A percentile compares a stretch with the other conserved stretches of the same genome.
These are phyloP conservation scores for Drosophila pectinifera DNA, from an alignment of 1,140 invertebrate species.

Conservation along the genomic window DNA sequence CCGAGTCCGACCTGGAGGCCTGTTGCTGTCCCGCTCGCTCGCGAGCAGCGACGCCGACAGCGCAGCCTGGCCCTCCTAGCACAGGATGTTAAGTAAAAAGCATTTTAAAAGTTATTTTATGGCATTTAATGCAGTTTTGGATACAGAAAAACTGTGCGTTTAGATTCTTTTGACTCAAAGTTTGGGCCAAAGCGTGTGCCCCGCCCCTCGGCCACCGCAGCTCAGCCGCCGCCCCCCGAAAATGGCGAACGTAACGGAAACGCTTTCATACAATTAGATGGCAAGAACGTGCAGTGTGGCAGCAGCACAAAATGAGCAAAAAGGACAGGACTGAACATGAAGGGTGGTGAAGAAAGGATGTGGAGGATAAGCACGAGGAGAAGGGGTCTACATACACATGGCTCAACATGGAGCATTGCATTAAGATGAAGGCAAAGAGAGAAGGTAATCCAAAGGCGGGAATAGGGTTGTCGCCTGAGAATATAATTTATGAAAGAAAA, in stretches of 20 bases:
- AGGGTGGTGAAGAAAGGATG: background rate
- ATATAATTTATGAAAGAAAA: background rate
- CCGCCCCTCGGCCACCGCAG: background rate
- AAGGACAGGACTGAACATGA: background rate
- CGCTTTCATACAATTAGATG: slow-evolving; percentile 82
- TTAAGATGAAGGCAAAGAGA: background rate
- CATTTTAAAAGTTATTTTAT: slow-evolving; percentile 85
- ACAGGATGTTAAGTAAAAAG: slow-evolving; percentile 84
- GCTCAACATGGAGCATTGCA: background rate
- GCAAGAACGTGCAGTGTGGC: slow-evolving; percentile 66
- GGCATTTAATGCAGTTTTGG: slow-evolving; percentile 85
- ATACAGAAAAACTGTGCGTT: slow-evolving; percentile 83
- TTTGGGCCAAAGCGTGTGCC: slow-evolving; percentile 36
- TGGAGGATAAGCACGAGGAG: background rate
- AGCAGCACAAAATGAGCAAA: slow-evolving; percentile 28
- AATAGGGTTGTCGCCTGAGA: no score
- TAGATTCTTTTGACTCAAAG: slow-evolving; percentile 79
- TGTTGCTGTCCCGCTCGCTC: slow-evolving; percentile 13
- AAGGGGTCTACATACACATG: background rate
- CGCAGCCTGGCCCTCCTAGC: slow-evolving; percentile 18
- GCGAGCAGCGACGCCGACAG: slow-evolving; percentile 3
- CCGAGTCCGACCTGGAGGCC: background rate
- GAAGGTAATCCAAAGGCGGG: background rate
- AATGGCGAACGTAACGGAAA: slow-evolving; percentile 82
- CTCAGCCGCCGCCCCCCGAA: slow-evolving; percentile 34